These are phyloP conservation scores for Melanchra persicariae DNA, from an alignment of 2,888 invertebrate species.

Conservation along the genomic window DNA sequence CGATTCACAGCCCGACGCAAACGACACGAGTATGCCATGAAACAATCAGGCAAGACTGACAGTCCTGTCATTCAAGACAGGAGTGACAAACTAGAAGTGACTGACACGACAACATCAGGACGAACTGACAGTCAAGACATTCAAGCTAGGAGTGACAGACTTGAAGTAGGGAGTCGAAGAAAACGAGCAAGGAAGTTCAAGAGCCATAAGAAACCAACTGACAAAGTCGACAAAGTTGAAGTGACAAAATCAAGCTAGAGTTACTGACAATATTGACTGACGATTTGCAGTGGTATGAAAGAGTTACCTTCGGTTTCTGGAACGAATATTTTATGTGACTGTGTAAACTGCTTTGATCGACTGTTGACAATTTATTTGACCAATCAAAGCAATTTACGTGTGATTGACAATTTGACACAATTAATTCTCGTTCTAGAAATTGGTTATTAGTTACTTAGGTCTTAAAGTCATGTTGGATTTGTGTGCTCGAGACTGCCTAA, in stretches of 20 bases:
- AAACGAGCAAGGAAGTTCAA: slow-evolving; percentile 31
- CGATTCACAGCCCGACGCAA: slow-evolving; percentile 76
- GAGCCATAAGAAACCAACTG: slow-evolving; percentile 3
- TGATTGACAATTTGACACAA: not conserved
- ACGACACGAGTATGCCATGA: slow-evolving; percentile 67
- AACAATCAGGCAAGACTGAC: slow-evolving; percentile 62
- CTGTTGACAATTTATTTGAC: not conserved
- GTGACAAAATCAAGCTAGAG: slow-evolving; percentile 24
- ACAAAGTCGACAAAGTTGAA: slow-evolving; percentile 2
- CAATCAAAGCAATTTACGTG: not conserved
- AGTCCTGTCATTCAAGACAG: slow-evolving; percentile 33
- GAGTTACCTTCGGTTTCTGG: not conserved
- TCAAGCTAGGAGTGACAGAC: slow-evolving; percentile 27
- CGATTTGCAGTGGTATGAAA: not conserved
- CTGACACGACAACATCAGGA: slow-evolving; percentile 15
- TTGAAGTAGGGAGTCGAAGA: slow-evolving; percentile 7
- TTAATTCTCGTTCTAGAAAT: not conserved
- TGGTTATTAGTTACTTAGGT: not conserved
- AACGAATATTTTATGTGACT: not conserved
- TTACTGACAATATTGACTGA: slow-evolving; percentile 22
- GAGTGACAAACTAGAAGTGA: slow-evolving; percentile 35
- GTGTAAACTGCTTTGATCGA: not conserved
- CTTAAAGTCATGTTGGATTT: not conserved
- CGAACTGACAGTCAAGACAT: slow-evolving; percentile 37
- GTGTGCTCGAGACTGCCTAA: too few species aligned